Evolutionary conservation across 2,797 vertebrate species (phyloP).

Genomic region (Poecilia gillii): DNA sequence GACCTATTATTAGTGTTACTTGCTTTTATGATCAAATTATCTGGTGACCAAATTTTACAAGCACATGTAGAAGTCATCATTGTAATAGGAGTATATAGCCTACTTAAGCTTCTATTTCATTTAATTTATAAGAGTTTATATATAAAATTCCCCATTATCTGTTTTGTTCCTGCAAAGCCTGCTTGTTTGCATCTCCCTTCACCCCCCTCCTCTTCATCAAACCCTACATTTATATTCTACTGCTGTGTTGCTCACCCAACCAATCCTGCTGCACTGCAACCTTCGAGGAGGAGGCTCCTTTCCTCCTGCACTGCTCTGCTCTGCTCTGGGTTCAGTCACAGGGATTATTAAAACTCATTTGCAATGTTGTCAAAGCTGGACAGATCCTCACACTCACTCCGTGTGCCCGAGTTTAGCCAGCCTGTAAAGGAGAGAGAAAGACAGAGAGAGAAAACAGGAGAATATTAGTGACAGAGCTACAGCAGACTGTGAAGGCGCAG

Average conservation of each 20-base stretch:
- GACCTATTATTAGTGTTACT: neutral
- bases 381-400: conserved; percentile 64
- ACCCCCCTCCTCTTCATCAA: conserved; percentile 33
- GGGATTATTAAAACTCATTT: conserved; percentile 56
- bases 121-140: conserved; percentile 5
- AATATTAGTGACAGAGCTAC: conserved; percentile 60
- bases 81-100: neutral
- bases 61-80: neutral
- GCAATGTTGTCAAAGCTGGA: conserved; percentile 48
- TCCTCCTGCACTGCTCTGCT: conserved; percentile 25
- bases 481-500: conserved; percentile 60
- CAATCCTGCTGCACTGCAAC: conserved; percentile 64
- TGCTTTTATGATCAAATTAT: neutral
- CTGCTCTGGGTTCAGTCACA: conserved; percentile 25
- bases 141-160: neutral
- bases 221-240: conserved; percentile 70
- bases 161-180: conserved; percentile 24
- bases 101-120: neutral
- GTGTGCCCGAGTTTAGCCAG: conserved; percentile 57
- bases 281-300: conserved; percentile 56
- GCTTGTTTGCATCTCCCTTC: conserved; percentile 19
- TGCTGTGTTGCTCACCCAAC: conserved; percentile 57
- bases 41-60: neutral
- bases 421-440: conserved; percentile 34
- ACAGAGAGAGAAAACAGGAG: conserved; percentile 34